A percentile compares a stretch with the other conserved stretches of the same genome.
These are phyloP conservation scores for Neotoma lepida DNA, from an alignment of 2,113 vertebrate species.

Conservation along the genomic window DNA sequence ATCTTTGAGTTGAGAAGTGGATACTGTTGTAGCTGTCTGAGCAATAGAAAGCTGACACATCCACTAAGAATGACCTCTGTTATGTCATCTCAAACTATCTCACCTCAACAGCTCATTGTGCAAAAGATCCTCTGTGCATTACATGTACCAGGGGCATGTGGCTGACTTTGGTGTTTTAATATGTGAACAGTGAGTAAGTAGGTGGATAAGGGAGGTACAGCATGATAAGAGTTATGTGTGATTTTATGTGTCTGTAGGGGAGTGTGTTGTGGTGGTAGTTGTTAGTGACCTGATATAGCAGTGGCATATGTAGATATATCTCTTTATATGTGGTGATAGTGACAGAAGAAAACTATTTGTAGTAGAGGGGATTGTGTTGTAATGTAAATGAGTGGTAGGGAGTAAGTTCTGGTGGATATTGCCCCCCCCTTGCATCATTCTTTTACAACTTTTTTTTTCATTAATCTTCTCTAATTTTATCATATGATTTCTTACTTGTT, in stretches of 20 bases:
- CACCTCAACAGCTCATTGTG: neutral
- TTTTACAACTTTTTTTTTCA: neutral
- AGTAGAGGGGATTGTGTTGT: neutral
- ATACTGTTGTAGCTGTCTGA: neutral
- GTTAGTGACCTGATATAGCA: neutral
- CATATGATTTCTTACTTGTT: neutral
- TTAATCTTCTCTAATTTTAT: neutral
- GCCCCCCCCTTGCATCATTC: neutral
- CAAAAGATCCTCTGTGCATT: neutral
- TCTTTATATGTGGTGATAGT: neutral
- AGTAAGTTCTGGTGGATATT: too few species aligned
- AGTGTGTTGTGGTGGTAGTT: neutral
- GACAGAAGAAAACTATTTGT: neutral
- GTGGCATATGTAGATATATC: neutral
- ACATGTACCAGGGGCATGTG: neutral
- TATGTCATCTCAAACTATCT: neutral
- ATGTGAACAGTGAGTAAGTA: neutral
- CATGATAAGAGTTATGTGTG: neutral
- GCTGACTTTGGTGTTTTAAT: too few species aligned
- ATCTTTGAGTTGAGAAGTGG: neutral
- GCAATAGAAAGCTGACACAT: neutral
- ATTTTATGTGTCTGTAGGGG: neutral
- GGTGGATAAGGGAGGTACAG: too few species aligned
- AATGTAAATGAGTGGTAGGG: neutral
- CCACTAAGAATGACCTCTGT: neutral